Evolutionary conservation across 2,888 invertebrate genomes (phyloP).

Genomic region (Esperia sulphurella): DNA sequence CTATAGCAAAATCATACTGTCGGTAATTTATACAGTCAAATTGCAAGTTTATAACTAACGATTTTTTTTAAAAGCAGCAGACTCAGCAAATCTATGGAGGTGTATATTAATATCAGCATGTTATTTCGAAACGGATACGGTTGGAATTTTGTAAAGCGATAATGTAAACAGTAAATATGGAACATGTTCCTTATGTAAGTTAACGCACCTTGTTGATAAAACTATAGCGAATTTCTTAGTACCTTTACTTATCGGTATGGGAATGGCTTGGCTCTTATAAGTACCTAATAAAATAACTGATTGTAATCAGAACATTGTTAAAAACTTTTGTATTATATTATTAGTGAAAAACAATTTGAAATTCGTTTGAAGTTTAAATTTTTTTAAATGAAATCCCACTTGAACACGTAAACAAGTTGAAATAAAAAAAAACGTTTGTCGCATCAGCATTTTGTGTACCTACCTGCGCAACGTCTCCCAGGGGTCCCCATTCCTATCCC

Average conservation of each 20-base stretch:
- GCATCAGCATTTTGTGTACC: slow-evolving; percentile 32
- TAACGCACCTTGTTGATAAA: slow-evolving; percentile 11
- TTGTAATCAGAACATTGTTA: neutral
- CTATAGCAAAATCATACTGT: neutral
- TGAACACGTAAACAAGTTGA: slow-evolving; percentile 39
- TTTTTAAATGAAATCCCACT: slow-evolving; percentile 18
- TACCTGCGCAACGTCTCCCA: slow-evolving; percentile 59
- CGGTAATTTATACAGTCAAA: too few species aligned
- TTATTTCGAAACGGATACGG: slow-evolving; percentile 21
- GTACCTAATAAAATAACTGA: neutral
- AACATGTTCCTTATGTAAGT: slow-evolving; percentile 12
- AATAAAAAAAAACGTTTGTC: slow-evolving; percentile 38
- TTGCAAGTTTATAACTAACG: too few species aligned
- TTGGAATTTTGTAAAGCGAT: slow-evolving; percentile 19
- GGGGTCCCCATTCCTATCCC: slow-evolving; percentile 41
- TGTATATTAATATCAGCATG: slow-evolving; percentile 4
- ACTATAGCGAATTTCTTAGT: neutral
- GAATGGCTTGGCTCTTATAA: neutral
- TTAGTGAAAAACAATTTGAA: neutral
- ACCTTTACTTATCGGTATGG: too few species aligned
- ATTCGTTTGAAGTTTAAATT: neutral
- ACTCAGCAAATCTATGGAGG: too few species aligned
- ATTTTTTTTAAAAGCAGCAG: neutral
- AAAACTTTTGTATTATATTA: neutral
- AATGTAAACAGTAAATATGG: slow-evolving; percentile 21